A percentile compares a stretch with the other conserved stretches of the same genome.
Evolutionary conservation across 64 coral and sea anemone species (phyloP).

Genomic region (Montipora capricornis): DNA sequence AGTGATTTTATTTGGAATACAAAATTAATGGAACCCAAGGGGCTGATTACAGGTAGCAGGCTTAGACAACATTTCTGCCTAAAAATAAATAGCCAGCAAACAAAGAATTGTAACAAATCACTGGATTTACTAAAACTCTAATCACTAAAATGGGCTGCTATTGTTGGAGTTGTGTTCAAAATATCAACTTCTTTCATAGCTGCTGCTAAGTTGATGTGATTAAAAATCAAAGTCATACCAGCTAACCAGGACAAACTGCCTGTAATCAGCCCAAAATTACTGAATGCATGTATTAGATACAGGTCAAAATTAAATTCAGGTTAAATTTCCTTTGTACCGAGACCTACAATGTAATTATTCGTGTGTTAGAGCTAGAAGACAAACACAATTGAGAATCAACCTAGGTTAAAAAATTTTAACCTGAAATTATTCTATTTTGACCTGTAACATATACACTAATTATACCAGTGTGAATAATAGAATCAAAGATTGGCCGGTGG

Average conservation of each 20-base stretch:
- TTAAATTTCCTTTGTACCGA: background rate
- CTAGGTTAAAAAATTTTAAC: background rate
- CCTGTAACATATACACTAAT: background rate
- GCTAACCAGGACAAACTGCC: background rate
- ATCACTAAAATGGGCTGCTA: background rate
- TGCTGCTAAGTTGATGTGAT: background rate
- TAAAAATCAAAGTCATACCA: background rate
- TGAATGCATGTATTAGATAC: background rate
- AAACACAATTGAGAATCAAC: background rate
- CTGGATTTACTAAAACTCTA: constrained; percentile 7
- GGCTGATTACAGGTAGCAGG: constrained; percentile 1
- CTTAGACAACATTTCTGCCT: background rate
- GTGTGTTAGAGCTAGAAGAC: constrained; percentile 12
- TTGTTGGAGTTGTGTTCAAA: constrained; percentile 9
- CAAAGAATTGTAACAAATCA: background rate
- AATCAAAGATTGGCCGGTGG: background rate
- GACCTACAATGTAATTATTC: constrained; percentile 1
- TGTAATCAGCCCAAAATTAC: constrained; percentile 2
- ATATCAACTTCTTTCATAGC: constrained; percentile 7
- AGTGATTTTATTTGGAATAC: background rate
- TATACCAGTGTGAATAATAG: background rate
- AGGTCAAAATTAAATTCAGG: too few species aligned
- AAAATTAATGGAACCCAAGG: background rate
- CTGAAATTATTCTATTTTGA: constrained; percentile 7
- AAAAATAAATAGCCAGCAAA: background rate